Percentiles rank a stretch among this genome's conserved stretches.
Conservation (phyloP, 2,113 vertebrate species). For the Dromaius novaehollandiae region DNA sequence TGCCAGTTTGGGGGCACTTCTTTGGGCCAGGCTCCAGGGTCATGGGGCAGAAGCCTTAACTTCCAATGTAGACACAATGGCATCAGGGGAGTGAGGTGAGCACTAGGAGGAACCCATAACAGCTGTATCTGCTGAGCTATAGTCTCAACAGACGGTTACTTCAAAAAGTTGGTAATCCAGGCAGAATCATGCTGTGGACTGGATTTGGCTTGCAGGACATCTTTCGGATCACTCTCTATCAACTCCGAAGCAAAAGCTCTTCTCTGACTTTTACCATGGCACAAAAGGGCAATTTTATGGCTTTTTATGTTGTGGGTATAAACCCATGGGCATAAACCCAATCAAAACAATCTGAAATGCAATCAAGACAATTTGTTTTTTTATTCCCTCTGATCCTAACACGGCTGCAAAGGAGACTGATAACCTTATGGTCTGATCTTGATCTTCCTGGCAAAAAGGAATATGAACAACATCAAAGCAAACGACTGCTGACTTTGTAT, state of each 20-base stretch:
- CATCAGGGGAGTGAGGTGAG: conserved; percentile 4
- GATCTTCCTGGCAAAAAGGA: conserved; percentile 33
- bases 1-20: background rate
- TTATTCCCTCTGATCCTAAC: conserved; percentile 28
- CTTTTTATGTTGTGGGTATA: conserved; percentile 26
- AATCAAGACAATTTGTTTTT: conserved; percentile 33
- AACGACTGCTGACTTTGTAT: conserved; percentile 35
- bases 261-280: background rate
- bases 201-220: conserved; percentile 9
- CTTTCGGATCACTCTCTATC: conserved; percentile 13
- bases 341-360: conserved; percentile 41
- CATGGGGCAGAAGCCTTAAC: background rate
- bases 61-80: background rate
- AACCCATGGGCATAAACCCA: background rate
- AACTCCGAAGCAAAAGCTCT: conserved; percentile 32
- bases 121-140: conserved; percentile 32
- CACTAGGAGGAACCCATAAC: background rate
- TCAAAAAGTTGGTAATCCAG: conserved; percentile 46
- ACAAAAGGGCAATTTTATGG: background rate
- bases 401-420: background rate
- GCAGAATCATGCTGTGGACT: conserved; percentile 20
- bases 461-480: background rate
- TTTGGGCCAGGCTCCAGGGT: background rate
- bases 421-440: conserved; percentile 36
- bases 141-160: conserved; percentile 23